phyloP scores from a whole-genome alignment of 2,113 vertebrate genomes.

The Brachyhypopomus occidentalis region DNA sequence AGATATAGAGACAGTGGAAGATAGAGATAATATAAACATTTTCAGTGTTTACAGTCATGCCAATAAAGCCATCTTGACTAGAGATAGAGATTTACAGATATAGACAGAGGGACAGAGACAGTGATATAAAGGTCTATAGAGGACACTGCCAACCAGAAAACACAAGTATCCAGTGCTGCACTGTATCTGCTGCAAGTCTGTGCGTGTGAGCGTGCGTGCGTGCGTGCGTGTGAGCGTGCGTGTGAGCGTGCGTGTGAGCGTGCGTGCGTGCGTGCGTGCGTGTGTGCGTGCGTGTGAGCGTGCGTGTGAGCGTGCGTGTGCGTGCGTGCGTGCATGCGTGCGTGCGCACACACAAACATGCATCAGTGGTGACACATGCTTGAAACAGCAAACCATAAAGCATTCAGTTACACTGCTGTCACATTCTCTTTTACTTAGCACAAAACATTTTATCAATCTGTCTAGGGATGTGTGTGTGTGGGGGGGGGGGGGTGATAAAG shows the following conservation, averaged over 20 bases:
- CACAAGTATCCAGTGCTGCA: too few species aligned
- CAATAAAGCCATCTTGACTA: too few species aligned
- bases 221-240: constrained; percentile 17
- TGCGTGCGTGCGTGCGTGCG: background rate
- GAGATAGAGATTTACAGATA: too few species aligned
- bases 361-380: background rate
- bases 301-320: constrained; percentile 22
- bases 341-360: background rate
- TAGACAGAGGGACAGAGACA: too few species aligned
- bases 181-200: background rate
- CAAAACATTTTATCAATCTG: background rate
- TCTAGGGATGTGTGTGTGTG: background rate
- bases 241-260: constrained; percentile 15
- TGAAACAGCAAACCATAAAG: background rate
- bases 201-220: constrained; percentile 19
- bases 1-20: too few species aligned
- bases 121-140: too few species aligned
- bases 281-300: constrained; percentile 20
- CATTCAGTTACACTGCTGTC: background rate
- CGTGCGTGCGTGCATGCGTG: background rate
- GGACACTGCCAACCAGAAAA: too few species aligned
- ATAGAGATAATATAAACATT: too few species aligned
- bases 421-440: background rate
- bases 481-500: background rate
- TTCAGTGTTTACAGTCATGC: too few species aligned